phyloP scores from a whole-genome alignment of 2,797 vertebrate species.

The Phalloptychus januarius region DNA sequence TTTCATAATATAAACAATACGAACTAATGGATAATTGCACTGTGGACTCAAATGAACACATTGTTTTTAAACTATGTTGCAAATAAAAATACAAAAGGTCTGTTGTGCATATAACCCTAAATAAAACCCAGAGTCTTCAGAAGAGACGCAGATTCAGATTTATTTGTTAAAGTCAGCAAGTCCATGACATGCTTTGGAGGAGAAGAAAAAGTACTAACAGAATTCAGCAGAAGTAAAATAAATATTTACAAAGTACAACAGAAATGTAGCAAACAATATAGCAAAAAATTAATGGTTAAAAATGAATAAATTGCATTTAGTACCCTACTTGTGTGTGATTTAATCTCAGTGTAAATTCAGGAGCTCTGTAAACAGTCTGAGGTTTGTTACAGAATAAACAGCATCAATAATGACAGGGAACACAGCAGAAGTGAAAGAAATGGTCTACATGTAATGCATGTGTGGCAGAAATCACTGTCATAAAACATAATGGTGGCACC shows the following conservation, averaged over 20 bases:
- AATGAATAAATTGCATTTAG: background rate
- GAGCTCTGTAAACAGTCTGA: background rate
- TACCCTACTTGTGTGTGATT: background rate
- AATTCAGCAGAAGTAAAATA: background rate
- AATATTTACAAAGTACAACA: background rate
- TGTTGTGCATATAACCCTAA: background rate
- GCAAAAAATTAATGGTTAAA: background rate
- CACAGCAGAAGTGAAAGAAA: background rate
- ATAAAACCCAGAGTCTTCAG: background rate
- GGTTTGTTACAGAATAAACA: background rate
- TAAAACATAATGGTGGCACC: background rate
- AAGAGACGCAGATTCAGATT: background rate
- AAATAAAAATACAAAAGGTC: background rate
- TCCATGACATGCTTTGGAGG: background rate
- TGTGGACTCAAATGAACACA: background rate
- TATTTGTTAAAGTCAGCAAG: background rate
- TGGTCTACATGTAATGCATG: background rate
- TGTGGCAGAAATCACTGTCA: background rate
- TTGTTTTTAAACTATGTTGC: background rate
- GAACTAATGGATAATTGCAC: background rate
- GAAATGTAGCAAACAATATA: background rate
- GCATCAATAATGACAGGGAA: background rate
- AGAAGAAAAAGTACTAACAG: background rate
- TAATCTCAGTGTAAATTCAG: background rate
- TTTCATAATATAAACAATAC: background rate